phyloP scores from a whole-genome alignment of 2,888 invertebrate genomes.

The Parasteatoda lunata region DNA sequence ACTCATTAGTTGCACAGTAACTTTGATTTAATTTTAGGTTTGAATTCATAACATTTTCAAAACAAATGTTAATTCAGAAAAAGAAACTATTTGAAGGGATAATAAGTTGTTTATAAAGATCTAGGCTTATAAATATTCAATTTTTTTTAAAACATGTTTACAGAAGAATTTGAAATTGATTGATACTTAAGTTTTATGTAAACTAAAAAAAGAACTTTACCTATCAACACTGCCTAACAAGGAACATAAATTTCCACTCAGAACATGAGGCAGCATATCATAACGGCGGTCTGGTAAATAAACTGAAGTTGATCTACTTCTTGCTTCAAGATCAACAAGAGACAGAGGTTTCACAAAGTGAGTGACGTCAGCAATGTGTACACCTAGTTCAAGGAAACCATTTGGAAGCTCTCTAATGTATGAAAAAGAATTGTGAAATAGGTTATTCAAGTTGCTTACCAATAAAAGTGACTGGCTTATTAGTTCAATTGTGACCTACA shows the following conservation, averaged over 20 bases:
- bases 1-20: too few relatives aligned
- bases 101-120: neutral
- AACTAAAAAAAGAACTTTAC: slow-evolving; percentile 64
- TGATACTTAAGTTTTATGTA: neutral
- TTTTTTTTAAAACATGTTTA: neutral
- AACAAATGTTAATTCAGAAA: neutral
- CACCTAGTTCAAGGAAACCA: slow-evolving; percentile 75
- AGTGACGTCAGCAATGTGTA: slow-evolving; percentile 78
- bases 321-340: slow-evolving; percentile 75
- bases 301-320: slow-evolving; percentile 76
- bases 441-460: neutral
- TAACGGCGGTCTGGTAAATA: slow-evolving; percentile 75
- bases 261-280: slow-evolving; percentile 74
- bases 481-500: neutral
- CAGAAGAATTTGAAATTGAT: neutral
- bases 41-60: neutral
- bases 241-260: slow-evolving; percentile 74
- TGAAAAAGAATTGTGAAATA: too few relatives aligned
- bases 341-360: slow-evolving; percentile 75
- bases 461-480: neutral
- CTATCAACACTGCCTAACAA: slow-evolving; percentile 73
- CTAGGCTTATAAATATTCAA: neutral
- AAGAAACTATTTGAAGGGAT: neutral
- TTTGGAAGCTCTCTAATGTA: slow-evolving; percentile 71
- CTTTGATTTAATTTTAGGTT: too few relatives aligned